Percentiles rank a stretch among this genome's conserved stretches.
phyloP scores from a whole-genome alignment of 2,888 invertebrate genomes.

The Coremacera marginata region DNA sequence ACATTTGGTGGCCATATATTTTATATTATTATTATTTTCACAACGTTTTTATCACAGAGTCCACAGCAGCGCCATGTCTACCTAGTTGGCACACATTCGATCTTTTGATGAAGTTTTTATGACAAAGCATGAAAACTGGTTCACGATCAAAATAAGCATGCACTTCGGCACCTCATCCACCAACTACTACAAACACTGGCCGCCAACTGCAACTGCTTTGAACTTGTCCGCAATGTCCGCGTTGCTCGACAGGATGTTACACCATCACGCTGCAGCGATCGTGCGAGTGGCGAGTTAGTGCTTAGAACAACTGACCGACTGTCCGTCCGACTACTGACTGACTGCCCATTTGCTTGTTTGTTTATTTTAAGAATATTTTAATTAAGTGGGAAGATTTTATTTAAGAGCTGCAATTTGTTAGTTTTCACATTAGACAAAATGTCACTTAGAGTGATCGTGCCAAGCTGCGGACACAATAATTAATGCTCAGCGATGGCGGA shows the following conservation, averaged over 20 bases:
- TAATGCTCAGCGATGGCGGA: conserved; percentile 45
- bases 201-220: conserved; percentile 17
- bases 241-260: conserved; percentile 10
- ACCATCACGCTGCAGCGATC: conserved; percentile 4
- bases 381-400: conserved; percentile 43
- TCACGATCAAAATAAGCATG: conserved; percentile 40
- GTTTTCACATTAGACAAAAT: conserved; percentile 47
- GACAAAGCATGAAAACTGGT: conserved; percentile 37
- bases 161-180: background rate
- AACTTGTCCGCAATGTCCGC: conserved; percentile 25
- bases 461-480: conserved; percentile 61
- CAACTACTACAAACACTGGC: no score
- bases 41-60: background rate
- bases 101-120: conserved; percentile 3
- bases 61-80: conserved; percentile 8
- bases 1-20: background rate
- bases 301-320: background rate
- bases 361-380: conserved; percentile 33
- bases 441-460: conserved; percentile 60
- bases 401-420: conserved; percentile 40
- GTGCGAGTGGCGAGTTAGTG: background rate
- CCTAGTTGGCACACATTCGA: conserved; percentile 35
- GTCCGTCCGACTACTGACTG: background rate
- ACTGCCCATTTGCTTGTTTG: background rate
- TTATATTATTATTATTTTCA: background rate